Conservation (phyloP, 2,888 invertebrate genomes). For the Acleris emargana region DNA sequence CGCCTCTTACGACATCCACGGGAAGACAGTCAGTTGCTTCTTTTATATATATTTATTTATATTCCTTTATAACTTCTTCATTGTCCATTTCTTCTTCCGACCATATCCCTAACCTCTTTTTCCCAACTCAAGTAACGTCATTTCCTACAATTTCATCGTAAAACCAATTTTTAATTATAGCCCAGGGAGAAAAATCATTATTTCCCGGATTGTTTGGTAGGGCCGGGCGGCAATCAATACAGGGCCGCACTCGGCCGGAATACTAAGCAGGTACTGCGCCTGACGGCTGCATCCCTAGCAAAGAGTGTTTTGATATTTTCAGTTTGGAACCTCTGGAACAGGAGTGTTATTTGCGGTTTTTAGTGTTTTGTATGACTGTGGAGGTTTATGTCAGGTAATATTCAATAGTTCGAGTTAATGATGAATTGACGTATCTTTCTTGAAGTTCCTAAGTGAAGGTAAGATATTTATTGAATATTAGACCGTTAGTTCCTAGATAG, state of each 20-base stretch:
- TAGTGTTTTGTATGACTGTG: not conserved
- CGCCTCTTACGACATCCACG: too few relatives aligned
- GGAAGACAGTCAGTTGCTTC: too few relatives aligned
- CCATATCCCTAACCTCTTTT: not conserved
- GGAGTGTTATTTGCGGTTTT: not conserved
- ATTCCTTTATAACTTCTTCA: too few relatives aligned
- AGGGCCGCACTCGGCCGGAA: slow-evolving; percentile 84
- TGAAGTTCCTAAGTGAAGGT: too few relatives aligned
- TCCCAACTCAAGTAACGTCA: not conserved
- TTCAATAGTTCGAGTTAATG: too few relatives aligned
- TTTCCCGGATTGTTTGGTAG: slow-evolving; percentile 73
- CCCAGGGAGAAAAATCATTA: slow-evolving; percentile 62
- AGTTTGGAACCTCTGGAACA: not conserved
- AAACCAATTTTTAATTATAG: slow-evolving; percentile 34
- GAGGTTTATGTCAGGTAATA: not conserved
- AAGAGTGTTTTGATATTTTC: slow-evolving; percentile 16
- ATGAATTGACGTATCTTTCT: too few relatives aligned
- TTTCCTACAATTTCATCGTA: slow-evolving; percentile 3
- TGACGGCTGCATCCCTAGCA: slow-evolving; percentile 40
- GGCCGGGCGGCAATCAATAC: slow-evolving; percentile 85
- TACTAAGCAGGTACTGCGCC: slow-evolving; percentile 79
- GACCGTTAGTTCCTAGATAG: too few relatives aligned
- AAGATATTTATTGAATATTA: too few relatives aligned
- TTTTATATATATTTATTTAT: too few relatives aligned
- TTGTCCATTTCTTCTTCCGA: too few relatives aligned